These are phyloP conservation scores for Lepilemur septentrionalis DNA, from an alignment of 2,797 vertebrate genomes.

Conservation along the genomic window DNA sequence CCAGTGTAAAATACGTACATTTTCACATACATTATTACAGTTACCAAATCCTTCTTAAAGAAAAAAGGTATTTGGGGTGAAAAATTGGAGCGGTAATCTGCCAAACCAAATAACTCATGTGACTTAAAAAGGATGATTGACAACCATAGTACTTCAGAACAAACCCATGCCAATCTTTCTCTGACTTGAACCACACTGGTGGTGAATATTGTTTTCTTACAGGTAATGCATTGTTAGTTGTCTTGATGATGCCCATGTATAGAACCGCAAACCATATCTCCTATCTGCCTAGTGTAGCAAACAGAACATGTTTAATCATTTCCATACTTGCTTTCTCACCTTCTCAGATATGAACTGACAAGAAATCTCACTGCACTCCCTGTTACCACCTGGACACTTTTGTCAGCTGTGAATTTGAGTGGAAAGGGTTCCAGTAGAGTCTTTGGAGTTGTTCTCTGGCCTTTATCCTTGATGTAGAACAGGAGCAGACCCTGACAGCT, in stretches of 20 bases:
- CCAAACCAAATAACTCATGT: background rate
- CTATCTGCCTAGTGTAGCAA: background rate
- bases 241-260: background rate
- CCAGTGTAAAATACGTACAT: background rate
- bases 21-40: background rate
- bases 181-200: background rate
- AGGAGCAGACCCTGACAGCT: background rate
- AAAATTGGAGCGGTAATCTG: background rate
- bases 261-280: background rate
- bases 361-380: background rate
- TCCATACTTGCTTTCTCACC: background rate
- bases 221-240: background rate
- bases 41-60: conserved; percentile 2
- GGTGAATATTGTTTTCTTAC: background rate
- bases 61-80: background rate
- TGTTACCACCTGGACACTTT: background rate
- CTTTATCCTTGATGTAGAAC: background rate
- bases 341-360: background rate
- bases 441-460: background rate
- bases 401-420: background rate
- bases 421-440: background rate
- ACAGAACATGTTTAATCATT: background rate
- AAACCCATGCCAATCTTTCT: background rate
- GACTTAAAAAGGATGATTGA: background rate
- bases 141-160: background rate